Evolutionary conservation across 2,113 vertebrate species (phyloP), one percentile per base, ranked within the genome.

Genomic region (Corydoras sp.): DNA sequence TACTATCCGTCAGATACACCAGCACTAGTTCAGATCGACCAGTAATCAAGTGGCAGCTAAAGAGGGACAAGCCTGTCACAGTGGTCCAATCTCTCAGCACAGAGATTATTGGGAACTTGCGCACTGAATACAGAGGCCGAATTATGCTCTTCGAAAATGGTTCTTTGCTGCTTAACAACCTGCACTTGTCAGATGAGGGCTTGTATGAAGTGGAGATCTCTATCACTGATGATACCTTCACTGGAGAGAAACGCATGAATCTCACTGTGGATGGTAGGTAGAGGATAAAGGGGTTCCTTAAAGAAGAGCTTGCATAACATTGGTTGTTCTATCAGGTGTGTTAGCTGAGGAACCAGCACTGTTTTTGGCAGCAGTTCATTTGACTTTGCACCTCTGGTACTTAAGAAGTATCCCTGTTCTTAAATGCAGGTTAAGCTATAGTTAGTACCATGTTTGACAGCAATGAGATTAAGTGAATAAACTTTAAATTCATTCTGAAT

Each of bases 31-130:
- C 83, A 0, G 96, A 98, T 87, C 90, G 85, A n/a, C 96, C 96
- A 0, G 95, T 99, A 81, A 92, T 99, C 76, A 98, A 96, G 86
- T 98, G 96, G 96, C 93, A 95, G 82, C 87, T 97, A 72, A 91
- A 92, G 83, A 75, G 91, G 10, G 92, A 96, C 81, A 96, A 97
- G 61, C 90, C 92, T 0, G 84, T 96, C 81, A 98, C 96, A 0
- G 92, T 99, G 1, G 94, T 98, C 49, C 96, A 99, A 81, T 97
- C 95, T 50, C 93, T 98, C 0, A 94, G 96, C 73, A 96, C 94
- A 0, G 92, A 95, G 70, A 92, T 99, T 83, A 94, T 99, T 0
- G 96, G 96, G 56, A 98, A 91, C 67, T 82, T 95, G 6, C 86
- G 96, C 56, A 87, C 91, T 0, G 95, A 98, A 65, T 99, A 99